Conservation (phyloP, 2,888 invertebrate genomes). For the Dugesia japonica region DNA sequence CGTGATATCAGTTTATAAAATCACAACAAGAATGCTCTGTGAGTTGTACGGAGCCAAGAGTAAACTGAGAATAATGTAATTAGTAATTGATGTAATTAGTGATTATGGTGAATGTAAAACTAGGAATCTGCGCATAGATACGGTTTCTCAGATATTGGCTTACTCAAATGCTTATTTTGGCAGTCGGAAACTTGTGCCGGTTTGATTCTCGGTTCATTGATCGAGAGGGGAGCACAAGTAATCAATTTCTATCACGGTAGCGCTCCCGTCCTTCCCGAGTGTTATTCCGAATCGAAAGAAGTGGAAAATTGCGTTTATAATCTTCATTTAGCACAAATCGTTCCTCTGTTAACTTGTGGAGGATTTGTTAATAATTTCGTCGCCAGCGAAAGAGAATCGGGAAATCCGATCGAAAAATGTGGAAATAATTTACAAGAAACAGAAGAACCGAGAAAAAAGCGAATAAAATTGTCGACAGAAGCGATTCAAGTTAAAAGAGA, state of each 20-base stretch:
- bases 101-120: no score
- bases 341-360: not conserved
- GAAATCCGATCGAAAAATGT: not conserved
- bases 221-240: slow-evolving; percentile 52
- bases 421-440: no score
- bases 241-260: slow-evolving; percentile 28
- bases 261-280: not conserved
- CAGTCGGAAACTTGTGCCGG: slow-evolving; percentile 71
- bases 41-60: slow-evolving; percentile 56
- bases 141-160: slow-evolving; percentile 69
- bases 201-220: slow-evolving; percentile 63
- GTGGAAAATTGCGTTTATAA: not conserved
- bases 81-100: no score
- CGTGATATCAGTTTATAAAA: slow-evolving; percentile 54
- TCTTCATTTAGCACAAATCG: not conserved
- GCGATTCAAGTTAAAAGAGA: not conserved
- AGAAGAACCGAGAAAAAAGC: not conserved
- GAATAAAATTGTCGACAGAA: not conserved
- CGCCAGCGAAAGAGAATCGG: no score
- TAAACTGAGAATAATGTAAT: slow-evolving; percentile 34
- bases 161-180: slow-evolving; percentile 63
- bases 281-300: not conserved
- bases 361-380: not conserved
- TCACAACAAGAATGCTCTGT: slow-evolving; percentile 64
- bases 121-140: slow-evolving; percentile 64